Percentiles rank a stretch among this genome's conserved stretches.
Evolutionary conservation across 2,113 vertebrate genomes (phyloP).

Genomic region (Trochalopteron elliotii): DNA sequence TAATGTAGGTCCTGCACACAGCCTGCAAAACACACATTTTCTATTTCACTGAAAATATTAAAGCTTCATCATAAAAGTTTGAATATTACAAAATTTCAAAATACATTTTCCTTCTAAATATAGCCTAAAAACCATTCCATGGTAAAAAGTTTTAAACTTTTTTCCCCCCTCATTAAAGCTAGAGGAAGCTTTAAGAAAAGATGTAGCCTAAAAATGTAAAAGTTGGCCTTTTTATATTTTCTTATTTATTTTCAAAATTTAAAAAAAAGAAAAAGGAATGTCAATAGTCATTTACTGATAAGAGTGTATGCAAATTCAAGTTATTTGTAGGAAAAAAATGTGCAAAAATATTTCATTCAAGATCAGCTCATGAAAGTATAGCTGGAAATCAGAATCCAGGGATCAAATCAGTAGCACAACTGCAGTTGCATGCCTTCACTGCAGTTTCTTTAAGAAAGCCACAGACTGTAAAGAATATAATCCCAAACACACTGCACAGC

Average conservation of each 20-base stretch:
- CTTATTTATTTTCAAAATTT: neutral
- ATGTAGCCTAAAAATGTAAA: neutral
- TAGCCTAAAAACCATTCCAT: neutral
- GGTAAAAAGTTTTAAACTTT: neutral
- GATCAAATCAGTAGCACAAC: neutral
- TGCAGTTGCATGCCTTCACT: neutral
- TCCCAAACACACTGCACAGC: neutral
- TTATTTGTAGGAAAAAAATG: neutral
- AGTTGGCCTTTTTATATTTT: neutral
- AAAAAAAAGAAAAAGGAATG: neutral
- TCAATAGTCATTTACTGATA: neutral
- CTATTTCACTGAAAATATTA: neutral
- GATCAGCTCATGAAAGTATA: neutral
- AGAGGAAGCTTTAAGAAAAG: constrained; percentile 10
- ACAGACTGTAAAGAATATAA: neutral
- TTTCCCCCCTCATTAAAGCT: neutral
- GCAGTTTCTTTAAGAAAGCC: neutral
- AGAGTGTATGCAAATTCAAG: neutral
- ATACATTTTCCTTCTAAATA: constrained; percentile 10
- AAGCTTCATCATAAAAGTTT: neutral
- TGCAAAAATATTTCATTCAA: constrained; percentile 1
- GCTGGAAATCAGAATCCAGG: neutral
- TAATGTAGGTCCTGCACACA: neutral
- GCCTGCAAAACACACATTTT: neutral
- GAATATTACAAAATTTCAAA: constrained; percentile 34